Evolutionary conservation across 2,113 vertebrate genomes (phyloP), one percentile per base, ranked within the genome.

Genomic region (Dromaius novaehollandiae): DNA sequence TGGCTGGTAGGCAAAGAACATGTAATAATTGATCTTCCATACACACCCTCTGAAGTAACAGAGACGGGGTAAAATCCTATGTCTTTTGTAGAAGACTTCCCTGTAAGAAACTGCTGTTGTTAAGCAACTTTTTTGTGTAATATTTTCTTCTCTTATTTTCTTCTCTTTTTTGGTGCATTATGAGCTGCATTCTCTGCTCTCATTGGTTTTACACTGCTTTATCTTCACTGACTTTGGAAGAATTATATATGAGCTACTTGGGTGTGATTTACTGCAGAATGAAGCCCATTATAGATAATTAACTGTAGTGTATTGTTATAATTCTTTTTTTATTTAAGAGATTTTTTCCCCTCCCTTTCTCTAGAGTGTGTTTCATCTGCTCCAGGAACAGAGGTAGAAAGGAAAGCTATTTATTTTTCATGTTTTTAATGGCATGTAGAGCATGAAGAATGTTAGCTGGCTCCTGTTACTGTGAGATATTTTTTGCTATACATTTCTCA

Each of bases 341-440:
- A 51, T 13, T 44, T 82, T 96, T 92, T 16, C n/a, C 13, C 50
- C 30, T 78, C 71, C 8, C 15, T 90, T 81, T 94, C 87, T 85
- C 89, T 56, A 71, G 68, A 36, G 75, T 83, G 42, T 94, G 17
- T 82, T 96, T 64, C 89, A 78, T 89, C 82, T 94, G 55, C 55
- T 87, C 16, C 64, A 68, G 32, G 42, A 70, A 20, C 84, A 61
- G 64, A 78, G 50, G 44, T 58, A 86, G 55, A 89, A 88, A 89
- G 8, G 16, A 53, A 91, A 95, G 26, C 19, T 77, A 68, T 85
- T 96, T 82, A 87, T 91, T 96, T 88, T 93, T 86, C 58, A 25
- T 60, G 28, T 53, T 89, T 94, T 93, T 88, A 94, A 96, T 95
- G 82, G 26, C 75, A 90, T n/a, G 82, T 86, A 81, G 46, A 68